Evolutionary conservation across 2,888 invertebrate genomes (phyloP).

Genomic region (Tridacna gigas): DNA sequence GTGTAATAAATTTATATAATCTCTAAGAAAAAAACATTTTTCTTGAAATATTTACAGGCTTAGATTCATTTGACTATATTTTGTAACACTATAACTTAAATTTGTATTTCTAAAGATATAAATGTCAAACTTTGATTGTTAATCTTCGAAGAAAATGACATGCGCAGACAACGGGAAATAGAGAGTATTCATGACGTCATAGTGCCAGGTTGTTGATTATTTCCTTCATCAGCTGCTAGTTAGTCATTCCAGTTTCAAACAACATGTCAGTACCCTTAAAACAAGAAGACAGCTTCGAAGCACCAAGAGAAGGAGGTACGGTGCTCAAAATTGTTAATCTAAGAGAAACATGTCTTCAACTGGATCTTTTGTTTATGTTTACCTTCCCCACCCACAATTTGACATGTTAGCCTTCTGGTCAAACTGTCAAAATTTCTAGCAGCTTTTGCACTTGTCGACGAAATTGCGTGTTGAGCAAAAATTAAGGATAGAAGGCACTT

Average conservation of each 20-base stretch:
- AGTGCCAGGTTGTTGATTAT: constrained; percentile 53
- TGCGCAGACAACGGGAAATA: too few relatives aligned
- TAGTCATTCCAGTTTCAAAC: not conserved
- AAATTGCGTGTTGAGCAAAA: too few relatives aligned
- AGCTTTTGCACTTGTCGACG: too few relatives aligned
- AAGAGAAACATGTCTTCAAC: not conserved
- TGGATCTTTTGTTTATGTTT: not conserved
- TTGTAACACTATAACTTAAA: too few relatives aligned
- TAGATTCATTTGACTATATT: too few relatives aligned
- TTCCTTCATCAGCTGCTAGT: constrained; percentile 20
- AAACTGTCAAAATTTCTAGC: not conserved
- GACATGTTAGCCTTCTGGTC: not conserved
- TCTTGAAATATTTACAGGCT: constrained; percentile 16
- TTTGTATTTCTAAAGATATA: too few relatives aligned
- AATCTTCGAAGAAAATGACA: too few relatives aligned
- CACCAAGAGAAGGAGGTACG: constrained; percentile 48
- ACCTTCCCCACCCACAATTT: not conserved
- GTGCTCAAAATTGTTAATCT: not conserved
- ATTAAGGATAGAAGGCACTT: too few relatives aligned
- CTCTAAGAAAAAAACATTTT: too few relatives aligned
- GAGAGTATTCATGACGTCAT: constrained; percentile 45
- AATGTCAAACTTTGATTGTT: too few relatives aligned
- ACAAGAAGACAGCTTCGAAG: constrained; percentile 48
- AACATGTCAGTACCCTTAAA: constrained; percentile 56
- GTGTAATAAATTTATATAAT: too few relatives aligned